A percentile compares a stretch with the other conserved stretches of the same genome.
Evolutionary conservation across 2,113 vertebrate genomes (phyloP).

Genomic region (Athene noctua): DNA sequence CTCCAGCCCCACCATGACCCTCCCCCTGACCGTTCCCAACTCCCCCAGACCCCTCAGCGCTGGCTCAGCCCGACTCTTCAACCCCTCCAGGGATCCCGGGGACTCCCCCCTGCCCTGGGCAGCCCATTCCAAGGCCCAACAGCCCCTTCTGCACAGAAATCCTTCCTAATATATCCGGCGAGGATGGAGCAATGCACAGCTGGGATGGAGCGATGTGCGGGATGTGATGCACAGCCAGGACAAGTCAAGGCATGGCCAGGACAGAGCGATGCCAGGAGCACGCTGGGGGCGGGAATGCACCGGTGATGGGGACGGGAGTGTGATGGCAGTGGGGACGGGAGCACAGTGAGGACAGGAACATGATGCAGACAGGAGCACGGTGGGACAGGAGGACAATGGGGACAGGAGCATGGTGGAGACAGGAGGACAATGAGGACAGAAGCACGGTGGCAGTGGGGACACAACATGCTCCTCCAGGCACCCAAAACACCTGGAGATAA

Average conservation of each 20-base stretch:
- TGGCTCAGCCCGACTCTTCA: too few relatives aligned
- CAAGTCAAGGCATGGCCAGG: not conserved
- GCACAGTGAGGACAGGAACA: not conserved
- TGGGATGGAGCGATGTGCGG: accelerated
- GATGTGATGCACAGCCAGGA: accelerated
- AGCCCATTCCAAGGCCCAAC: too few relatives aligned
- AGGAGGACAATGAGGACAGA: not conserved
- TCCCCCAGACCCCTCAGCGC: too few relatives aligned
- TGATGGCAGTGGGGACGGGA: not conserved
- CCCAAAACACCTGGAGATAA: not conserved
- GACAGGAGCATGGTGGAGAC: not conserved
- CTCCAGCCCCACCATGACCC: too few relatives aligned
- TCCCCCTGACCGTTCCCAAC: too few relatives aligned
- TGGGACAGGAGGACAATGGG: too few relatives aligned
- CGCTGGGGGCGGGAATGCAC: not conserved
- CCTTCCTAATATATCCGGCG: too few relatives aligned
- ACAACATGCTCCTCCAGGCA: accelerated
- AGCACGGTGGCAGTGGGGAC: not conserved
- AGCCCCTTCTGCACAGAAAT: too few relatives aligned
- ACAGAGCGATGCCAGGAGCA: not conserved
- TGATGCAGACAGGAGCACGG: accelerated
- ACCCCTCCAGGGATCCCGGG: too few relatives aligned
- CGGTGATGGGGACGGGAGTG: accelerated
- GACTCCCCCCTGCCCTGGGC: too few relatives aligned
- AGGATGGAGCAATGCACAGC: accelerated